Conservation (phyloP, 1,140 invertebrate genomes). For the Colletes latitarsis region DNA sequence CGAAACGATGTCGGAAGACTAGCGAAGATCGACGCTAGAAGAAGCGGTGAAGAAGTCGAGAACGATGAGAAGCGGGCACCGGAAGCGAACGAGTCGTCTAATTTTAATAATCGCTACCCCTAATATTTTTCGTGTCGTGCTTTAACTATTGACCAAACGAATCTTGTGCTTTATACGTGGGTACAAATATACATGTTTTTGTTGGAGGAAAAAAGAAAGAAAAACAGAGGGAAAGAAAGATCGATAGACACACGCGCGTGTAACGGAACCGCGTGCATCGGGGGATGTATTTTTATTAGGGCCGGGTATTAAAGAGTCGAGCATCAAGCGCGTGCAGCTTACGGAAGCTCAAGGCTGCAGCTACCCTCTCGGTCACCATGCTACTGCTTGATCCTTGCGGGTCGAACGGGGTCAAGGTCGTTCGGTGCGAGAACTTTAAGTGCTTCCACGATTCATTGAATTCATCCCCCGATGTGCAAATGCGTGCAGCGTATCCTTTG, state of each 20-base stretch:
- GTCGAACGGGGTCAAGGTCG: conserved; percentile 64
- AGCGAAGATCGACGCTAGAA: no score
- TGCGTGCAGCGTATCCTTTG: neutral
- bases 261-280: conserved; percentile 17
- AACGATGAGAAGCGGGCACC: no score
- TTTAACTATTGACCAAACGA: no score
- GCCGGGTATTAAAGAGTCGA: conserved; percentile 37
- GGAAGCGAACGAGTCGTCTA: neutral
- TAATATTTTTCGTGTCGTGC: neutral
- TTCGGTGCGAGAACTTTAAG: conserved; percentile 57
- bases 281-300: conserved; percentile 44
- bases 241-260: conserved; percentile 35
- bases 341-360: conserved; percentile 51
- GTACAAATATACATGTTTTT: conserved; percentile 8
- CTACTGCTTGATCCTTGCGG: conserved; percentile 41
- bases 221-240: conserved; percentile 15
- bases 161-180: neutral
- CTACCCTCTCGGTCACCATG: conserved; percentile 41
- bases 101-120: neutral
- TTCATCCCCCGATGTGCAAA: neutral
- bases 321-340: conserved; percentile 38
- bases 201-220: neutral
- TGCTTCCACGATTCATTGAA: conserved; percentile 62
- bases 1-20: no score
- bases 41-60: no score